phyloP scores from a whole-genome alignment of 2,113 vertebrate genomes.

The Lasiurus borealis region DNA sequence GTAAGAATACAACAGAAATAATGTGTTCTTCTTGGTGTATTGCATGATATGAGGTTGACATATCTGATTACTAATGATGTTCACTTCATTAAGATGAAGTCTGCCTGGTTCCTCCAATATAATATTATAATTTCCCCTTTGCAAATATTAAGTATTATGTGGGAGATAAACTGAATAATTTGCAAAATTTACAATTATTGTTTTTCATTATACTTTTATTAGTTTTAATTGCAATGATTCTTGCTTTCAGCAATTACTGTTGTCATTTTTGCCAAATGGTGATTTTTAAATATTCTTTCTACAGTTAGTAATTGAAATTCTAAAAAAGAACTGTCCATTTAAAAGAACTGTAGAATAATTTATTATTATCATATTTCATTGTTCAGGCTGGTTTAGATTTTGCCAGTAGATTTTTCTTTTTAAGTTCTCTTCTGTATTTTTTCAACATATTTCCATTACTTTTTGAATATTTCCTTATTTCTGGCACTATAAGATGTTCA shows the following conservation, averaged over 20 bases:
- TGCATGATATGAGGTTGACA: neutral
- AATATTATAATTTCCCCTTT: neutral
- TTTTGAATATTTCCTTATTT: slow-evolving; percentile 26
- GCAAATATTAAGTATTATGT: neutral
- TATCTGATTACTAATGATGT: neutral
- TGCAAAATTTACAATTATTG: neutral
- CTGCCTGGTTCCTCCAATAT: neutral
- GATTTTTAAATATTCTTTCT: slow-evolving; percentile 32
- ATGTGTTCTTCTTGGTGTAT: neutral
- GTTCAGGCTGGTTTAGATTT: neutral
- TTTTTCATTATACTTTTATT: neutral
- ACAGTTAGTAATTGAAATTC: neutral
- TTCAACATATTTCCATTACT: neutral
- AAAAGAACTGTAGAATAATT: neutral
- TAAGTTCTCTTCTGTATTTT: neutral
- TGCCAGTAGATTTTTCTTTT: neutral
- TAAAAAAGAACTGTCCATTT: too few relatives aligned
- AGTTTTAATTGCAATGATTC: neutral
- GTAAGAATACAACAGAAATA: neutral
- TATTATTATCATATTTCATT: slow-evolving; percentile 28
- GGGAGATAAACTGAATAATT: neutral
- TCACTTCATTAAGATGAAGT: slow-evolving; percentile 12
- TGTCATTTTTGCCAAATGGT: neutral
- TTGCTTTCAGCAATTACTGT: neutral
- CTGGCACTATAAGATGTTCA: neutral